Evolutionary conservation across 2,797 vertebrate species (phyloP).

Genomic region (Heterohyrax brucei): DNA sequence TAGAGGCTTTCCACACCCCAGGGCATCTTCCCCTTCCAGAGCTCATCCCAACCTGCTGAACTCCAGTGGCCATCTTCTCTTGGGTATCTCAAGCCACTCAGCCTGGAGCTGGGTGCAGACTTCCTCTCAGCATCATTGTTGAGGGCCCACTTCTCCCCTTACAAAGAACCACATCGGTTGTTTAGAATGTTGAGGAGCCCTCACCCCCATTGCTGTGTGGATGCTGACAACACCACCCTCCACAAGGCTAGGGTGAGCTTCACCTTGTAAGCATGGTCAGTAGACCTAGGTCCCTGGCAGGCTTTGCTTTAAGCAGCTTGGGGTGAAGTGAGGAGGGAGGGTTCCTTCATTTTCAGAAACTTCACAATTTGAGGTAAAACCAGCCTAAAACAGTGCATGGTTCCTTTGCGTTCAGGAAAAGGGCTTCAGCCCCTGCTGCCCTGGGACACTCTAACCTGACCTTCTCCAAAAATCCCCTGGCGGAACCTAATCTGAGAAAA

Average conservation of each 20-base stretch:
- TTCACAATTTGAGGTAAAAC: not conserved
- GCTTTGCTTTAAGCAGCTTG: conserved; percentile 6
- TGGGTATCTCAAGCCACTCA: not conserved
- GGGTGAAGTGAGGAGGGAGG: not conserved
- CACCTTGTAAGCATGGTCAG: not conserved
- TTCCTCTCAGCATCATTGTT: not conserved
- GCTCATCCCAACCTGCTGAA: not conserved
- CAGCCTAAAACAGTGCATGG: not conserved
- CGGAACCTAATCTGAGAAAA: not conserved
- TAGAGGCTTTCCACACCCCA: not conserved
- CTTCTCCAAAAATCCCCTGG: not conserved
- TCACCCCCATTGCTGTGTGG: too few species aligned
- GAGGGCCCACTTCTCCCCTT: conserved; percentile 17
- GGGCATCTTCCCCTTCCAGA: not conserved
- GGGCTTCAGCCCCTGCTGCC: not conserved
- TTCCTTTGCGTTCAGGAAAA: not conserved
- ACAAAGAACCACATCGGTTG: not conserved
- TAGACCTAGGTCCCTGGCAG: not conserved
- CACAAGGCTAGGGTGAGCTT: not conserved
- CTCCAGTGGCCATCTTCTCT: not conserved
- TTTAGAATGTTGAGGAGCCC: not conserved
- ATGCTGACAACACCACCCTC: not conserved
- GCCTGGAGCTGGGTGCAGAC: not conserved
- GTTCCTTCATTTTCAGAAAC: not conserved
- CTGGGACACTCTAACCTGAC: not conserved